Evolutionary conservation across 2,113 vertebrate genomes (phyloP).

Genomic region (Typhlomys cinereus): DNA sequence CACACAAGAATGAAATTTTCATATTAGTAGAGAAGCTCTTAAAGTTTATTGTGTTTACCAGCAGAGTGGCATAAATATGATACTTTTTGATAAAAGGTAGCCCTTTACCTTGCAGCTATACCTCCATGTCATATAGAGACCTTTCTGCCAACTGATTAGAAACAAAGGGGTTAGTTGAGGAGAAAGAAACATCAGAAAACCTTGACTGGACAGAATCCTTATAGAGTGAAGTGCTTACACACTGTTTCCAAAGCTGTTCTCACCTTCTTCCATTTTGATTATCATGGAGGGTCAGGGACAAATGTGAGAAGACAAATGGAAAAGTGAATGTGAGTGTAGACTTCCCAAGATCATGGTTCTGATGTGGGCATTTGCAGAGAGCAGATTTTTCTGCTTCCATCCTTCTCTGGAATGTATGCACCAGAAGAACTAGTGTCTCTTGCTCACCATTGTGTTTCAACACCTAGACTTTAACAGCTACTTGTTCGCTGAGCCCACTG

Average conservation of each 20-base stretch:
- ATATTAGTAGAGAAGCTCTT: neutral
- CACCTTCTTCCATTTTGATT: neutral
- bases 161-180: neutral
- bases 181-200: neutral
- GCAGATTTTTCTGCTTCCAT: neutral
- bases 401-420: neutral
- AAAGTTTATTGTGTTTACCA: no score
- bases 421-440: neutral
- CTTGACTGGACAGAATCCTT: neutral
- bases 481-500: neutral
- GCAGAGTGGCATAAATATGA: neutral
- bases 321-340: neutral
- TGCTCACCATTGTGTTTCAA: neutral
- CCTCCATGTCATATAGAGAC: neutral
- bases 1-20: neutral
- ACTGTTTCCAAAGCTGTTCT: neutral
- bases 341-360: neutral
- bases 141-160: neutral
- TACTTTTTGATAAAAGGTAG: neutral
- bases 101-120: fast-evolving
- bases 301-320: neutral
- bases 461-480: neutral
- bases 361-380: neutral
- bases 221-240: neutral
- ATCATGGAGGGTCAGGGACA: neutral